Evolutionary conservation across 2,113 vertebrate species (phyloP).

Genomic region (Semnopithecus entellus): DNA sequence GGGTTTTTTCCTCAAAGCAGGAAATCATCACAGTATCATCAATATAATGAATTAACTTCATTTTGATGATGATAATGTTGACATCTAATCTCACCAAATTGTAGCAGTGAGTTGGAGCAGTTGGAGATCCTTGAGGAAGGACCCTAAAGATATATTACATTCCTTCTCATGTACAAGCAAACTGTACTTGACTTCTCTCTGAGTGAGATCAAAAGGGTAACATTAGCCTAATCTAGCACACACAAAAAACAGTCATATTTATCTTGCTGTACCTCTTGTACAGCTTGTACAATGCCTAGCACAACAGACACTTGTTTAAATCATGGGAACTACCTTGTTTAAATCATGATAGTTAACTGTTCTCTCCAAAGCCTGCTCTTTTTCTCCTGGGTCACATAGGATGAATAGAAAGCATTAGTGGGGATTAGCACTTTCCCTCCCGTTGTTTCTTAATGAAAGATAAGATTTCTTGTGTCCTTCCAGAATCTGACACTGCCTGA

Average conservation of each 20-base stretch:
- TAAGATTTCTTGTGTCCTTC: background rate
- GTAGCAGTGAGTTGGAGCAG: background rate
- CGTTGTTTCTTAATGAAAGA: background rate
- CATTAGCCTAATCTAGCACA: background rate
- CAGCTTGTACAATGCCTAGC: background rate
- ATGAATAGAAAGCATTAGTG: background rate
- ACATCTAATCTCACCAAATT: background rate
- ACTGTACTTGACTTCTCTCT: background rate
- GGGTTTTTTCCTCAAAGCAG: background rate
- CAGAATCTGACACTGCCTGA: background rate
- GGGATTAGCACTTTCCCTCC: background rate
- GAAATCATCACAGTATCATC: background rate
- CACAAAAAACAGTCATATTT: background rate
- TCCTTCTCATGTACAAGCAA: background rate
- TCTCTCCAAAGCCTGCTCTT: background rate
- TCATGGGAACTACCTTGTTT: background rate
- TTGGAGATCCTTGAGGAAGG: background rate
- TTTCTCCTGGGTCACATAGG: background rate
- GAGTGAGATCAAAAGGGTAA: background rate
- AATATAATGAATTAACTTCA: background rate
- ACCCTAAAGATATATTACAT: background rate
- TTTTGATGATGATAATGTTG: background rate
- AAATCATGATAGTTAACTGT: background rate
- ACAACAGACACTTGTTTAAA: background rate
- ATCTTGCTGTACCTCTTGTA: background rate